Evolutionary conservation across 2,888 invertebrate species (phyloP).

Genomic region (Caenorhabditis auriculariae): DNA sequence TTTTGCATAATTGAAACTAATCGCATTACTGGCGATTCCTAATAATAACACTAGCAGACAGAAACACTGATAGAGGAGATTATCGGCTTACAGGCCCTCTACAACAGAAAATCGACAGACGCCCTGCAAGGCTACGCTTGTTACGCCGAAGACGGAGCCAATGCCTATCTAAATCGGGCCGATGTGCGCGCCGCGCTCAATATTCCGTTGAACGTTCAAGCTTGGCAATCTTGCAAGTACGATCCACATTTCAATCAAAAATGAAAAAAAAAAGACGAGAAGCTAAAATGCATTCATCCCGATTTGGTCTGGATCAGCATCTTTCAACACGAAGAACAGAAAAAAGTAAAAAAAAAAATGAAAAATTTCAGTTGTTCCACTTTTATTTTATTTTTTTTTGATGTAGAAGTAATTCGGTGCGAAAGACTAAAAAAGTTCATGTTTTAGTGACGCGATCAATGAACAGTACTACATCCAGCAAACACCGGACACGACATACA

Average conservation of each 20-base stretch:
- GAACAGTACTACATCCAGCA: slow-evolving; percentile 47
- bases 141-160: slow-evolving; percentile 32
- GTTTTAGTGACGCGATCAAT: slow-evolving; percentile 45
- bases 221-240: slow-evolving; percentile 43
- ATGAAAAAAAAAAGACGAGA: neutral
- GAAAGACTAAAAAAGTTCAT: neutral
- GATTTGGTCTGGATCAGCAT: too few species aligned
- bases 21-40: too few species aligned
- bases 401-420: too few species aligned
- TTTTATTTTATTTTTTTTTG: too few species aligned
- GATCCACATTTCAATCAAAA: neutral
- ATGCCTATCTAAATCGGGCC: slow-evolving; percentile 27
- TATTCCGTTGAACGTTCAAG: slow-evolving; percentile 28
- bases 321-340: too few species aligned
- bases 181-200: slow-evolving; percentile 44
- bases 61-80: too few species aligned
- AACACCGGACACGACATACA: slow-evolving; percentile 46
- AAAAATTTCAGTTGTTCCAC: neutral
- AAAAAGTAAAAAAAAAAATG: neutral
- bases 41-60: too few species aligned
- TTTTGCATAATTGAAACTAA: neutral
- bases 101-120: slow-evolving; percentile 45
- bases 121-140: slow-evolving; percentile 39
- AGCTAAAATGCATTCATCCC: too few species aligned
- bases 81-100: slow-evolving; percentile 20